phyloP scores from a whole-genome alignment of 2,113 vertebrate genomes.

The Mustela lutreola region DNA sequence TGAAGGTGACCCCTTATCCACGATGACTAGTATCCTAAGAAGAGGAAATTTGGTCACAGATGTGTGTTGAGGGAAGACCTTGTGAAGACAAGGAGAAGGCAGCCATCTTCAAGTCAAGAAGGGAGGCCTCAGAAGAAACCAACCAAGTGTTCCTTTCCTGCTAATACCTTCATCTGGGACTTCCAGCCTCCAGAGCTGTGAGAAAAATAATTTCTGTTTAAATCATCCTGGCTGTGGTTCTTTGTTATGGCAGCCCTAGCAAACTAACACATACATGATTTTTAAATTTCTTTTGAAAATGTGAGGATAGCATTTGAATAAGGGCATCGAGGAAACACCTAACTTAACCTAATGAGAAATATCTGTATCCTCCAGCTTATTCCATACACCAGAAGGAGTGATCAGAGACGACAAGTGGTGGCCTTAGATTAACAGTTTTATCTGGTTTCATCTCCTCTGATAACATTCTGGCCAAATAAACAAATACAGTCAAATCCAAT shows the following conservation, averaged over 20 bases:
- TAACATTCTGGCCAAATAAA: conserved; percentile 81
- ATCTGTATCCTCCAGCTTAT: not conserved
- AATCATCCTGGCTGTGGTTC: not conserved
- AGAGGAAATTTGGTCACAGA: not conserved
- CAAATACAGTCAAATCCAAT: conserved; percentile 77
- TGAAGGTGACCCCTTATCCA: not conserved
- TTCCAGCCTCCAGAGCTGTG: not conserved
- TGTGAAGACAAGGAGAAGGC: not conserved
- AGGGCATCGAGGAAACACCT: conserved; percentile 44
- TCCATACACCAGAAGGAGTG: conserved; percentile 12
- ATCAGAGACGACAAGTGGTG: conserved; percentile 46
- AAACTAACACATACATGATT: not conserved
- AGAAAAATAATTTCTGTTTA: not conserved
- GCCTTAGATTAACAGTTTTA: conserved; percentile 64
- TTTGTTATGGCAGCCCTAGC: not conserved
- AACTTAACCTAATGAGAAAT: conserved; percentile 32
- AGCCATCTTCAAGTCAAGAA: not conserved
- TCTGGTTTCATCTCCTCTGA: conserved; percentile 77
- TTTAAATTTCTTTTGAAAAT: conserved; percentile 57
- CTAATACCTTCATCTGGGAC: not conserved
- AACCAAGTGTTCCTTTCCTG: too few relatives aligned
- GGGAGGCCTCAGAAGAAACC: not conserved
- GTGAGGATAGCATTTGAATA: conserved; percentile 5
- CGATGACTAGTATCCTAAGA: not conserved
- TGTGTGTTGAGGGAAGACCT: not conserved